Base-by-base conservation (phyloP, 2,797 vertebrate genomes). In the Acipenser transmontanus region DNA sequence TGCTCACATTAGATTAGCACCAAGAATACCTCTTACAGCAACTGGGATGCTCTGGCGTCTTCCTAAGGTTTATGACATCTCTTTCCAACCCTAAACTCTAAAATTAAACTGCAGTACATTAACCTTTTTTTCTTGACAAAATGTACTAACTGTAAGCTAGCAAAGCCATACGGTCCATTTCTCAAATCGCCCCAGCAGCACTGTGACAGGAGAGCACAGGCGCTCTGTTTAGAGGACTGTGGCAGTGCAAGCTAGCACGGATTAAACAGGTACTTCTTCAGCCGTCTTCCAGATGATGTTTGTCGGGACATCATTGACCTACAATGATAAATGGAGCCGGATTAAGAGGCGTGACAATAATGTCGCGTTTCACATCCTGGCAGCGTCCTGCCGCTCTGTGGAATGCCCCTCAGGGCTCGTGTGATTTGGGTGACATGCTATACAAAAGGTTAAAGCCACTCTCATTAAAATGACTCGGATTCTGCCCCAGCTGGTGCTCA, bases 281-380 rank as follows among this genome's bases (percentile, higher is more conserved):
- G 47, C 7, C 14, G 6, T 49, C 12, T 84, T 81, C 79, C 80
- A 82, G 79, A 83, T 89, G 84, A 80, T 82, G 74, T 75, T 83
- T 87, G 83, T 85, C 80, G 85, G 81, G 79, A 81, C 74, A 76
- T 74, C 85, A 78, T 85, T 84, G 83, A 69, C 56, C 74, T 73
- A 84, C 81, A 79, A 77, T 79, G 87, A 92, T 78, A 82, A 91
- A 91, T 80, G 85, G 80, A 82, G 81, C 84, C 81, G 85, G 17
- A 86, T 85, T 78, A 78, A 74, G 66, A 74, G 68, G 72, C 50
- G 70, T 48, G 70, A 69, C 54, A 62, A 67, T 79, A 49, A 70
- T 78, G 69, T 71, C 71, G 78, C 71, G 63, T 66, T 62, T 62
- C 66, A 49, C 47, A 59, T 69, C 72, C 77, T 74, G 74, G 77